Evolutionary conservation across 2,797 vertebrate species (phyloP), one percentile per base, ranked within the genome.

Genomic region (Trachops cirrhosus): DNA sequence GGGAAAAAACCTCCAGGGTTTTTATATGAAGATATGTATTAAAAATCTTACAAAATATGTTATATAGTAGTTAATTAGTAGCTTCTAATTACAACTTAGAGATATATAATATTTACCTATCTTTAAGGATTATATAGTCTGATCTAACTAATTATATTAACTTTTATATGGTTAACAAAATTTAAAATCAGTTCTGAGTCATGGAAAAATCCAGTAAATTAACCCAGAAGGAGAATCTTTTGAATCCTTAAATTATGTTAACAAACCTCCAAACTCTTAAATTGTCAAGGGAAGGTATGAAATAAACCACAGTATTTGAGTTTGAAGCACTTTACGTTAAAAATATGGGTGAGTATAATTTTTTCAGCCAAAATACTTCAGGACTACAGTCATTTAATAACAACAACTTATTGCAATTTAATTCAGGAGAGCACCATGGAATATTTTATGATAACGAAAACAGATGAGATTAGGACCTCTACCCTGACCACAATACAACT

Each of bases 21-120:
- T 97, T 89, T 95, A 37, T 64, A 90, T 93, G 41, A 1, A 97
- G 82, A 29, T 50, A 74, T 89, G 77, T 90, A 82, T 86, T 74
- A 91, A 80, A 93, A 19, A 84, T 50, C n/a, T 93, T 93, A 89
- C 11, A 87, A 96, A 94, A 86, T 83, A 92, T 26, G 19, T 44
- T 44, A 57, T n/a, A 62, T 73, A 88, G 26, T 96, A 86, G 87
- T 93, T 75, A 96, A 37, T 70, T 89, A 70, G 50, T 83, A 16
- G 48, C 2, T 95, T 71, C 52, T 82, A 52, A 78, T 88, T 82
- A 62, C 1, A 86, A 77, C 75, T 91, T 64, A 92, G 44, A 64
- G 6, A 78, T 68, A 6, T 44, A 14, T 9, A 87, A 92, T 78
- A 39, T 88, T 86, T 85, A 75, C 82, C 34, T 78, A 19, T 34